Conservation (phyloP, 2,113 vertebrate genomes). For the Zapus hudsonius region DNA sequence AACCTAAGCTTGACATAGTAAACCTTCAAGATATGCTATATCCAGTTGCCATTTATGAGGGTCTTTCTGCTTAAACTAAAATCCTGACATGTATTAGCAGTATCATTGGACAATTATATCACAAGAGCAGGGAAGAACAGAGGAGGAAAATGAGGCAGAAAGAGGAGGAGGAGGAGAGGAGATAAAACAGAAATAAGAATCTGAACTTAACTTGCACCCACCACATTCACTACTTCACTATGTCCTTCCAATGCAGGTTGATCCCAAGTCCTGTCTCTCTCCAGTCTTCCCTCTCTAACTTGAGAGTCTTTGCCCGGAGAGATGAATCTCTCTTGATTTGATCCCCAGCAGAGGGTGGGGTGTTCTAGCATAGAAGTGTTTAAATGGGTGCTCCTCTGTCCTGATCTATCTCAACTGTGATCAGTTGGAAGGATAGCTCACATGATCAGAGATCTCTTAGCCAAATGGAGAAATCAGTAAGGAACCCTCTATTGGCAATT, state of each 20-base stretch:
- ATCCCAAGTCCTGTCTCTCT: too few relatives aligned
- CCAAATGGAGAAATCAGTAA: slow-evolving; percentile 71
- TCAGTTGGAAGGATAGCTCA: slow-evolving; percentile 56
- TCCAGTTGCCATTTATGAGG: not conserved
- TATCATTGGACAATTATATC: not conserved
- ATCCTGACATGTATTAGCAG: not conserved
- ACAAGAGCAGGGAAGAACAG: not conserved
- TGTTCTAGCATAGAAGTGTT: not conserved
- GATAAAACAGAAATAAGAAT: not conserved
- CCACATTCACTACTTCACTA: not conserved
- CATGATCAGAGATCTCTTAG: slow-evolving; percentile 55
- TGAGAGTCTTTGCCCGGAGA: not conserved
- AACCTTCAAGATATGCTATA: not conserved
- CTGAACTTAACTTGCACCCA: not conserved
- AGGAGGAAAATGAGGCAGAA: not conserved
- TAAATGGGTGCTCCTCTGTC: slow-evolving; percentile 1
- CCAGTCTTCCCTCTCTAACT: not conserved
- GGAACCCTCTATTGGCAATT: slow-evolving; percentile 70
- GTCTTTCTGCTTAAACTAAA: not conserved
- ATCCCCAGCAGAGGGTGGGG: not conserved
- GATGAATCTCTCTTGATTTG: not conserved
- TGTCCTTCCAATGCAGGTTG: too few relatives aligned
- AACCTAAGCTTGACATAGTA: not conserved
- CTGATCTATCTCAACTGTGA: slow-evolving; percentile 15
- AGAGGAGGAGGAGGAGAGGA: not conserved